Evolutionary conservation across 2,797 vertebrate species (phyloP), one percentile per base, ranked within the genome.

Genomic region (Myripristis murdjan): DNA sequence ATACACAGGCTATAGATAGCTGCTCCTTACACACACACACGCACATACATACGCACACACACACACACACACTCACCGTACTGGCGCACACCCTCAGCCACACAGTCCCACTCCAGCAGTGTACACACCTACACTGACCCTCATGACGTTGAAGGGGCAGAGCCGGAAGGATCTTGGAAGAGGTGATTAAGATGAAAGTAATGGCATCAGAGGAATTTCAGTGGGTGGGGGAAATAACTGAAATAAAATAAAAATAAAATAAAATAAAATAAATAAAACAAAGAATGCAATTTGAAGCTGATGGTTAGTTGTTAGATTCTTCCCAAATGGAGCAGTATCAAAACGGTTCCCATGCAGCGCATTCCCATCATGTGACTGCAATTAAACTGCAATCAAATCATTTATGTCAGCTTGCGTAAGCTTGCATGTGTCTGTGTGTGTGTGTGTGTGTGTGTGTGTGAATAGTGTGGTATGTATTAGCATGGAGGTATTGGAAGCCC

Each of bases 1-100:
- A 93, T 87, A 91, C 87, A 89, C 87, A 73, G 84, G 91, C 93
- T 94, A 95, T 94, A 95, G 91, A 94, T 95, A 94, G 91, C 87
- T 81, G 86, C 76, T 84, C 82, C 81, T 82, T 84, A 63, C 71
- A 79, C 70, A 23, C 52, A 41, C 61, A 67, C 62, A 68, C 69
- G 22, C 66, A 69, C 69, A 65, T 79, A 44, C 5, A 62, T 43
- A 11, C 54, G 75, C 46, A 78, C 44, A 44, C 59, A 39, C 24
- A 73, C 46, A 72, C 15, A 48, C 48, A 75, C 51, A 78, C 39
- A 44, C 59, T 39, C 24, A 73, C 44, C n/a, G n/a, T n/a, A 72
- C 15, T 61, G 24, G 23, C 57, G n/a, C 65, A 80, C 84, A 77
- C 76, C 57, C 58, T 73, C 68, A 75, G 76, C 77, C n/a, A n/a